phyloP scores from a whole-genome alignment of 2,797 vertebrate genomes.

The Gallinago stenura region DNA sequence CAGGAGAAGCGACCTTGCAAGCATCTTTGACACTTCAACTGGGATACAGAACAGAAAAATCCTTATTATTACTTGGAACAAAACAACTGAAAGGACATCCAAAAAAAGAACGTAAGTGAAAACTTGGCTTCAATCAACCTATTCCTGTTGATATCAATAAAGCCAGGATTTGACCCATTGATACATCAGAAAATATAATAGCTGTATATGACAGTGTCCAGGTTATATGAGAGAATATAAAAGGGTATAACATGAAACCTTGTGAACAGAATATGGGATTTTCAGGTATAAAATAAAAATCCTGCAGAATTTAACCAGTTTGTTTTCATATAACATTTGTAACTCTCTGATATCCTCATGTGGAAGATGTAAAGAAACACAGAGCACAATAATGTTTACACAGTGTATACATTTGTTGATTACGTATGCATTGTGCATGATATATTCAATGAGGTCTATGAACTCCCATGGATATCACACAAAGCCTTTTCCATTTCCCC shows the following conservation, averaged over 20 bases:
- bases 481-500: neutral
- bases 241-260: neutral
- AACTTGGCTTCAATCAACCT: neutral
- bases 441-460: accelerated
- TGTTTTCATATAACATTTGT: neutral
- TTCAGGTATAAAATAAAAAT: neutral
- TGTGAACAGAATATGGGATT: neutral
- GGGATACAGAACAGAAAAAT: neutral
- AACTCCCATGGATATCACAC: neutral
- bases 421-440: neutral
- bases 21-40: neutral
- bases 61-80: neutral
- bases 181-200: neutral
- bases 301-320: neutral
- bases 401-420: neutral
- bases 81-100: neutral
- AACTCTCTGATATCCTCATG: neutral
- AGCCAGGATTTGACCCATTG: neutral
- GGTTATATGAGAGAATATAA: neutral
- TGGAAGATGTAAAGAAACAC: neutral
- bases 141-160: neutral
- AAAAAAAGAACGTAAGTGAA: neutral
- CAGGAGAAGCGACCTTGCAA: neutral
- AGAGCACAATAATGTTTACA: neutral
- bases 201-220: neutral